These are phyloP conservation scores for Speoplatyrhinus poulsoni DNA, from an alignment of 2,113 vertebrate genomes.

Conservation along the genomic window DNA sequence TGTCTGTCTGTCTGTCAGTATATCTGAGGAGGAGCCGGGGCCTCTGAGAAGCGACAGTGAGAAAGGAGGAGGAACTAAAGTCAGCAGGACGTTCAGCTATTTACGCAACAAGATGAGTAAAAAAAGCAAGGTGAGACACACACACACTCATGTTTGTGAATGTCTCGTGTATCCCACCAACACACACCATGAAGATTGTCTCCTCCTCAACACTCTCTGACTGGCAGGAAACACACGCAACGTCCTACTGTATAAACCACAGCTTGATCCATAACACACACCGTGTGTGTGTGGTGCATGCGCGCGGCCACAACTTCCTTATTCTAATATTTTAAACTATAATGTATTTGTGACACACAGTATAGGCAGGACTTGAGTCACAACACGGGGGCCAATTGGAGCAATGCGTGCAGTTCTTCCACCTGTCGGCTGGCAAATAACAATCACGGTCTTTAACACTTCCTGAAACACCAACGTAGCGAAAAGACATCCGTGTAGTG, in stretches of 20 bases:
- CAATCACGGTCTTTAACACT: no score
- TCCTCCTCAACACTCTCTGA: background rate
- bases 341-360: no score
- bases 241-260: no score
- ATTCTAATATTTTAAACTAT: no score
- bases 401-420: no score
- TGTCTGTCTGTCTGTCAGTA: conserved; percentile 63
- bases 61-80: conserved; percentile 81
- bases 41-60: conserved; percentile 79
- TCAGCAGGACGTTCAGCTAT: conserved; percentile 95
- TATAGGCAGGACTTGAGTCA: no score
- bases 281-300: no score
- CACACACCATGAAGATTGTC: background rate
- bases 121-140: conserved; percentile 83
- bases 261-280: no score
- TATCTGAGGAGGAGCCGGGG: conserved; percentile 84
- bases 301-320: no score
- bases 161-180: background rate
- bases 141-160: background rate
- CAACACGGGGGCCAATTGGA: no score
- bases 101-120: conserved; percentile 95
- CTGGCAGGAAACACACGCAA: background rate
- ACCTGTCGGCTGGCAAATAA: no score
- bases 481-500: background rate
- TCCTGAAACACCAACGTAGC: no score